These are phyloP conservation scores for Scaptomyza pallida DNA, from an alignment of 1,140 invertebrate species.

Conservation along the genomic window DNA sequence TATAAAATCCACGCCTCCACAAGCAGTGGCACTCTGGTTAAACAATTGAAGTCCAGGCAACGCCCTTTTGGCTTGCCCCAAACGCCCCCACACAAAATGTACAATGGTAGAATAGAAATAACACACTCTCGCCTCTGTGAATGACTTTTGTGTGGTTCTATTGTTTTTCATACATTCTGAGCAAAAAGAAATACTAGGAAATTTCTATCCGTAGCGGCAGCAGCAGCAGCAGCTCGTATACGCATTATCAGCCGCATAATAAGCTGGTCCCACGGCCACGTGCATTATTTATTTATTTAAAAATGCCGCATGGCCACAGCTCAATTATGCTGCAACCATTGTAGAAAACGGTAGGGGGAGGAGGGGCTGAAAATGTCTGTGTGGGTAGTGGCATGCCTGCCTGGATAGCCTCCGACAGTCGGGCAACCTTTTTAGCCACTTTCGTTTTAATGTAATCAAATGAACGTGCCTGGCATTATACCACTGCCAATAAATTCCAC, in stretches of 20 bases:
- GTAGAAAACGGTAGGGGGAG: not conserved
- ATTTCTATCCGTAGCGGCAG: not conserved
- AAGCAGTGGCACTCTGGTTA: not conserved
- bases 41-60: conserved; percentile 35
- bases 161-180: conserved; percentile 23
- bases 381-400: not conserved
- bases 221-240: conserved; percentile 29
- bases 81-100: not conserved
- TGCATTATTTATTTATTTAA: conserved; percentile 82
- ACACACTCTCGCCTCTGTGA: not conserved
- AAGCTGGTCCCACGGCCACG: conserved; percentile 41
- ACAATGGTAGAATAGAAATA: conserved; percentile 29
- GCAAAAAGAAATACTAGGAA: conserved; percentile 1
- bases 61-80: not conserved
- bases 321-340: conserved; percentile 41
- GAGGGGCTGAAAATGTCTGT: not conserved
- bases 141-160: conserved; percentile 17
- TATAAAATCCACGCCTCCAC: conserved; percentile 13
- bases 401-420: not conserved
- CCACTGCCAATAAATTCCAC: conserved; percentile 78
- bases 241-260: conserved; percentile 49
- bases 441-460: conserved; percentile 83
- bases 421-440: conserved; percentile 79
- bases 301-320: conserved; percentile 59
- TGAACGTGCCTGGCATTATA: conserved; percentile 81